Percentiles rank a stretch among this genome's conserved stretches.
phyloP scores from a whole-genome alignment of 2,888 invertebrate genomes.

The Erpobdella octoculata region DNA sequence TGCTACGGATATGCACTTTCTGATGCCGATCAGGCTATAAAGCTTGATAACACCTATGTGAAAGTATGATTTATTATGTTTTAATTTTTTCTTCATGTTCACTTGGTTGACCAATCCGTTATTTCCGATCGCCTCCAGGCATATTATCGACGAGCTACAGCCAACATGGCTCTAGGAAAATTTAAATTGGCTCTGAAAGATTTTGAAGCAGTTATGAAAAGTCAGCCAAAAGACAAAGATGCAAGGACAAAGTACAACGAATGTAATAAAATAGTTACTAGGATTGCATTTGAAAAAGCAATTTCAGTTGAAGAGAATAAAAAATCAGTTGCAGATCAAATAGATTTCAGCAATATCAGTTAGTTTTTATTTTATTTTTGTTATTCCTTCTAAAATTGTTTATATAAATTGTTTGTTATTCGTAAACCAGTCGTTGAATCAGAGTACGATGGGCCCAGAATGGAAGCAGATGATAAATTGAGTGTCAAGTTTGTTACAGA shows the following conservation, averaged over 20 bases:
- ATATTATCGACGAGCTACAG: constrained; percentile 89
- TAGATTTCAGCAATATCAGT: constrained; percentile 85
- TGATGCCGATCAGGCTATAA: constrained; percentile 85
- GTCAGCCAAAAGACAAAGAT: constrained; percentile 84
- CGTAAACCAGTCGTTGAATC: constrained; percentile 73
- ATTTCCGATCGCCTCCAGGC: too few relatives aligned
- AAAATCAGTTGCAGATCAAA: constrained; percentile 67
- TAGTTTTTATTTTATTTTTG: constrained; percentile 37
- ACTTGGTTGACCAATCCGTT: too few relatives aligned
- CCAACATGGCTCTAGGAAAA: constrained; percentile 94
- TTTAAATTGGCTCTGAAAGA: constrained; percentile 91
- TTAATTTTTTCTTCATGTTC: background rate
- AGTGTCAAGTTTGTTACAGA: constrained; percentile 80
- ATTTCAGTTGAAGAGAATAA: constrained; percentile 84
- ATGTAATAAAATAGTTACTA: constrained; percentile 89
- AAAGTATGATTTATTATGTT: constrained; percentile 57
- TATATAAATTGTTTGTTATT: background rate
- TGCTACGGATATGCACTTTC: constrained; percentile 85
- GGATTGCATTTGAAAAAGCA: constrained; percentile 89
- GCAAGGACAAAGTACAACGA: constrained; percentile 83
- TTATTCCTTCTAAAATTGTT: background rate
- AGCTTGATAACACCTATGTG: constrained; percentile 76
- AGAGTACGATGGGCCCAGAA: constrained; percentile 80
- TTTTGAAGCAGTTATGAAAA: constrained; percentile 88
- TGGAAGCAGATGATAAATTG: constrained; percentile 64